Conservation (phyloP, 2,888 invertebrate genomes). For the Ernsta delagoae region DNA sequence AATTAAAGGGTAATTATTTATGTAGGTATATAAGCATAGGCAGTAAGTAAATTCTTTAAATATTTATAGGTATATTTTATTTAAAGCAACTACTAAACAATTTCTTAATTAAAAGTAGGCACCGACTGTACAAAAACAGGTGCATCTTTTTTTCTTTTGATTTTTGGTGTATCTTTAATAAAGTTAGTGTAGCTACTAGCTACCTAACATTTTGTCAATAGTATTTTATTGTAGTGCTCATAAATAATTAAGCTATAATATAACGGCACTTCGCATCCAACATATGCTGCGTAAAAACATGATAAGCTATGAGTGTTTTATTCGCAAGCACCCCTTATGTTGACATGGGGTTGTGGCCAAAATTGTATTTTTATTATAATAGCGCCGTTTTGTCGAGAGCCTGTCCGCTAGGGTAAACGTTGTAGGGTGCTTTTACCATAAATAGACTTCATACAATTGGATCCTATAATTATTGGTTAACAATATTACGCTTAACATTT, state of each 20-base stretch:
- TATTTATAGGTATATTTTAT: no score
- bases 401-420: slow-evolving; percentile 73
- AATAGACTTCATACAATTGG: slow-evolving; percentile 54
- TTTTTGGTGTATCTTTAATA: no score
- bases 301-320: slow-evolving; percentile 70
- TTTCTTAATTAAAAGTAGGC: no score
- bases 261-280: slow-evolving; percentile 36
- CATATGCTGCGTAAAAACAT: slow-evolving; percentile 41
- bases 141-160: no score
- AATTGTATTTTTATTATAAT: slow-evolving; percentile 85
- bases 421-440: slow-evolving; percentile 63
- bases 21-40: no score
- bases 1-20: no score
- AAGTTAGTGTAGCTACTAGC: no score
- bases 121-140: no score
- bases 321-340: slow-evolving; percentile 74
- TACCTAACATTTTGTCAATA: neutral
- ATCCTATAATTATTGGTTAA: slow-evolving; percentile 64
- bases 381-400: slow-evolving; percentile 73
- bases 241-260: slow-evolving; percentile 1
- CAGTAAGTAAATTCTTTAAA: no score
- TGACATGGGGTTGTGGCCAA: slow-evolving; percentile 76
- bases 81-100: no score
- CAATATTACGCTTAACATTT: slow-evolving; percentile 41
- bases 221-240: neutral